Evolutionary conservation across 1,140 invertebrate species (phyloP), one percentile per base, ranked within the genome.

Genomic region (Cryptotermes secundus): DNA sequence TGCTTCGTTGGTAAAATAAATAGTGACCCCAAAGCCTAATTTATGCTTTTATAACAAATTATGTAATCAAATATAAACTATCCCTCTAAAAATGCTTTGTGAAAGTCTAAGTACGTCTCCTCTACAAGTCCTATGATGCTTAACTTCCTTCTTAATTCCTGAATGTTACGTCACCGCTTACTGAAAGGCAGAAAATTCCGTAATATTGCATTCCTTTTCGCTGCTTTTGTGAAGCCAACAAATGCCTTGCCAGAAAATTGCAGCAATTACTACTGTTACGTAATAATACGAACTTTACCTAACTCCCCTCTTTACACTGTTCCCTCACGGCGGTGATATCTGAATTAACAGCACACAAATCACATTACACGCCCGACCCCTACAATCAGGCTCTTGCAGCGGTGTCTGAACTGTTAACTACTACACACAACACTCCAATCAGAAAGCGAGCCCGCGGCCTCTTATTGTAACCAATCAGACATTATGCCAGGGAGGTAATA

Each of bases 281-380:
- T 72, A 72, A 26, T n/a, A 72, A 10, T 31, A 72, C 26, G 10
- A 72, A 72, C 26, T n/a, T 72, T 72, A 72, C 26, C 59, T 31
- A 26, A 12, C 10, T n/a, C n/a, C 26, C 59, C 59, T 16, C n/a
- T 72, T 72, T 31, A 72, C 45, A 49, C 45, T 49, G 45, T 22
- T 49, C 45, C 59, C 4, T 26, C 59, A 72, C n/a, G 59, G 26
- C 31, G 59, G 26, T 72, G 59, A 72, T 31, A 31, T 72, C 26
- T 72, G 59, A 72, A 72, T 72, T 72, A 72, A 72, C 59, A 72
- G 31, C 59, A 72, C n/a, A 72, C n/a, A 72, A 72, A 72, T 72
- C 59, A 72, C 59, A 72, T 72, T 72, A 72, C 26, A n/a, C n/a
- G 9, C 59, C 59, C 59, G 14, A 16, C 45, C n/a, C 59, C 59